Evolutionary conservation across 2,888 invertebrate species (phyloP).

Genomic region (Eurytoma californica): DNA sequence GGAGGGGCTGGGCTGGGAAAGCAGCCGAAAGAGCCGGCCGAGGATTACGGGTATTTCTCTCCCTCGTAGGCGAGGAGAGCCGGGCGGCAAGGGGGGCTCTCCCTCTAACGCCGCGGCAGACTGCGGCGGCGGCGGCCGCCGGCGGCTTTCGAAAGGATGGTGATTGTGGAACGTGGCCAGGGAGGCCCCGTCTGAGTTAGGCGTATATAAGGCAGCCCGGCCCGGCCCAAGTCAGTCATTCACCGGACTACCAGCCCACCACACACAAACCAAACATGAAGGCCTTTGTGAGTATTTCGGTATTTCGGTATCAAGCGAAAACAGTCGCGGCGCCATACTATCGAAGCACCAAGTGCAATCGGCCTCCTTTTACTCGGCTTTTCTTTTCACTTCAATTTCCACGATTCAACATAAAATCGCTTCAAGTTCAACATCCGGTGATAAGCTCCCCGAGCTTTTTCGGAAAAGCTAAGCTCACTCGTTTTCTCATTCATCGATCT

Average conservation of each 20-base stretch:
- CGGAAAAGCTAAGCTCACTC: too few relatives aligned
- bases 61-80: constrained; percentile 60
- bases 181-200: constrained; percentile 69
- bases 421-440: too few relatives aligned
- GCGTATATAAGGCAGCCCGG: constrained; percentile 74
- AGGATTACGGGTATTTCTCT: constrained; percentile 69
- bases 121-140: constrained; percentile 35
- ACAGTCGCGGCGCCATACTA: too few relatives aligned
- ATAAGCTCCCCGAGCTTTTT: too few relatives aligned
- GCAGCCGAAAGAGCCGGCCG: constrained; percentile 50
- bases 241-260: constrained; percentile 75
- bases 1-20: constrained; percentile 34
- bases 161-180: constrained; percentile 74
- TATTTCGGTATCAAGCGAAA: constrained; percentile 21
- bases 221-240: constrained; percentile 75
- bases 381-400: too few relatives aligned
- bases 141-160: constrained; percentile 74
- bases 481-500: too few relatives aligned
- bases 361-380: too few relatives aligned
- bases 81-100: constrained; percentile 11
- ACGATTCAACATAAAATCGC: too few relatives aligned
- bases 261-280: constrained; percentile 74
- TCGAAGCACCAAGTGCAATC: too few relatives aligned
- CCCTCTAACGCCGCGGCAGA: constrained; percentile 14
- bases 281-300: constrained; percentile 74